Base-by-base conservation (phyloP, 2,888 invertebrate genomes). In the Cremastobaeus sp. region DNA sequence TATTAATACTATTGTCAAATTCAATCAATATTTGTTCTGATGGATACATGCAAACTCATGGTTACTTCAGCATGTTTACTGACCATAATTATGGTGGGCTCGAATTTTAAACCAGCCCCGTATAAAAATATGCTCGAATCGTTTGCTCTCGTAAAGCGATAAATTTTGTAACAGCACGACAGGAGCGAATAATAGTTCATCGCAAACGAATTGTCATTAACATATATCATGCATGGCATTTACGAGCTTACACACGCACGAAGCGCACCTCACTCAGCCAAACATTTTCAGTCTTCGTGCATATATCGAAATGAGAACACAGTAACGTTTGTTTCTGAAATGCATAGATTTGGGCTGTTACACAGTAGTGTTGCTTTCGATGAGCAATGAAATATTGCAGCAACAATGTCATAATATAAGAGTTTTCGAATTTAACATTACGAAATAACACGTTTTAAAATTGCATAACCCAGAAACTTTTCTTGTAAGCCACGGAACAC, bases 161-260 rank as follows among this genome's bases (percentile, higher is more conserved):
- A 64, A 74, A 74, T 74, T 57, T 69, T 57, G 62, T 37, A 45
- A 60, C 62, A 43, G 62, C 39, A 45, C 59, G 64, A 74, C 69
- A 69, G 60, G 52, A 55, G 69, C 69, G 60, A 65, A 59, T 65
- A 65, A 39, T 62, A 68, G 66, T 73, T 68, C 66, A 57, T 66
- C 39, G 66, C 57, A 55, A 66, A 66, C 55, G 57, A 74, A 74
- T 68, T 59, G 73, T 74, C 73, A 64, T 74, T 64, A 74, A 74
- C 64, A 74, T 74, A 64, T 64, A 69, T 69, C 68, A 69, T 69
- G 74, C 68, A 74, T 74, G 74, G 64, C 74, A 69, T 68, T 74
- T 74, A 74, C 64, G 64, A 73, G 55, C 54, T 62, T 60, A 57
- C 64, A 54, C 72, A 72, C 60, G 65, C 66, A 65, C 59, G 65